Conservation (phyloP, 2,888 invertebrate species). For the Blera fallax region DNA sequence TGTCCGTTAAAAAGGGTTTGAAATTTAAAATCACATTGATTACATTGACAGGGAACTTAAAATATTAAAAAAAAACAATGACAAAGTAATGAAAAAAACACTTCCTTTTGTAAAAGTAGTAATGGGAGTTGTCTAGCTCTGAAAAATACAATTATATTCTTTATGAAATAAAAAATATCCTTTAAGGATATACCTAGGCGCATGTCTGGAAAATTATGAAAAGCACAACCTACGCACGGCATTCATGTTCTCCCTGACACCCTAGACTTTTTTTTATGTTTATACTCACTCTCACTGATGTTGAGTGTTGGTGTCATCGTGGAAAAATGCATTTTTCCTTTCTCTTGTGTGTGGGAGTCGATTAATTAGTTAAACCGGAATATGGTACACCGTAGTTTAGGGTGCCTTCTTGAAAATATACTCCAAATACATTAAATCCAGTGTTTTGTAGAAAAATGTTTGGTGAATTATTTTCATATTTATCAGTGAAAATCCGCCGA, state of each 20-base stretch:
- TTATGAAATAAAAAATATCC: background rate
- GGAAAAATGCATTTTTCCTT: slow-evolving; percentile 56
- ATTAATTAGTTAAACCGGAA: slow-evolving; percentile 55
- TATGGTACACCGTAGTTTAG: slow-evolving; percentile 8
- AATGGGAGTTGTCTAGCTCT: no score
- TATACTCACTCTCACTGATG: slow-evolving; percentile 58
- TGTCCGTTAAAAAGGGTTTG: background rate
- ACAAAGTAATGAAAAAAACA: no score
- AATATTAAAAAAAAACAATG: no score
- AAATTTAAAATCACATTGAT: background rate
- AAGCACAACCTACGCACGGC: slow-evolving; percentile 68
- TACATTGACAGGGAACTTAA: no score
- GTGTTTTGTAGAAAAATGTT: slow-evolving; percentile 54
- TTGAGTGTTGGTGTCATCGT: slow-evolving; percentile 60
- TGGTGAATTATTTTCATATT: slow-evolving; percentile 69
- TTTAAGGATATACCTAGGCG: slow-evolving; percentile 48
- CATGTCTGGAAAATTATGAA: slow-evolving; percentile 51
- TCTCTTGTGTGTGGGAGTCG: slow-evolving; percentile 39
- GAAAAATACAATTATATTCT: background rate
- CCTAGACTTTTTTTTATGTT: slow-evolving; percentile 50
- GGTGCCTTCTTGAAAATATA: slow-evolving; percentile 8
- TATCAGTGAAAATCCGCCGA: slow-evolving; percentile 69
- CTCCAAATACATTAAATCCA: background rate
- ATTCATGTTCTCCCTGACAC: slow-evolving; percentile 44
- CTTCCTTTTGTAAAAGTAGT: no score